These are phyloP conservation scores for Charina bottae DNA, from an alignment of 2,113 vertebrate species.

Conservation along the genomic window DNA sequence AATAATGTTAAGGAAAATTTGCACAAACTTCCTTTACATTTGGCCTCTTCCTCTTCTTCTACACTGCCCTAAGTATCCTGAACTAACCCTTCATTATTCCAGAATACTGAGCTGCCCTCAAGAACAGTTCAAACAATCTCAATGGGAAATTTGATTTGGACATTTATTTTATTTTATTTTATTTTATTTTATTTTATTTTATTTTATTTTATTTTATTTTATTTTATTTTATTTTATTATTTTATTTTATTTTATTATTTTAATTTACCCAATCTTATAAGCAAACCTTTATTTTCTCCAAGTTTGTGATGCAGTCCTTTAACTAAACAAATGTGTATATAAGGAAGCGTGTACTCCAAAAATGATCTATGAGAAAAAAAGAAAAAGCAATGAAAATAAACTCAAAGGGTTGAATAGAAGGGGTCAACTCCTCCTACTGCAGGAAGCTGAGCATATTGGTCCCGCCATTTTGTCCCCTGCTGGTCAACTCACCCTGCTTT, in stretches of 20 bases:
- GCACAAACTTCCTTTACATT: not conserved
- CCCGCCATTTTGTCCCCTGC: not conserved
- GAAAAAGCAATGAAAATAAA: not conserved
- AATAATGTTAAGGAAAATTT: not conserved
- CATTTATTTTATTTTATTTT: no score
- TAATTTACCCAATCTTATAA: not conserved
- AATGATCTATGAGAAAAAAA: not conserved
- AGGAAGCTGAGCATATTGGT: not conserved
- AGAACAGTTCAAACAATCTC: not conserved
- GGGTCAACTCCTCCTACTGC: not conserved
- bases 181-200: no score
- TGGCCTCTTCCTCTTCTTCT: not conserved
- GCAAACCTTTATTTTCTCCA: not conserved
- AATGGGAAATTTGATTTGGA: not conserved
- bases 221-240: no score
- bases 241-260: no score
- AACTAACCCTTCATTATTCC: not conserved
- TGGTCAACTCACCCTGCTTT: not conserved
- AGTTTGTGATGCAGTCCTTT: not conserved
- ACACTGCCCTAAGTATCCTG: no score
- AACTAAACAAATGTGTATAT: not conserved
- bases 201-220: no score
- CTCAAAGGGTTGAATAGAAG: not conserved
- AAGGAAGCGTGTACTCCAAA: not conserved
- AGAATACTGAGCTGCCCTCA: not conserved